Evolutionary conservation across 2,113 vertebrate species (phyloP).

Genomic region (Podarcis cretensis): DNA sequence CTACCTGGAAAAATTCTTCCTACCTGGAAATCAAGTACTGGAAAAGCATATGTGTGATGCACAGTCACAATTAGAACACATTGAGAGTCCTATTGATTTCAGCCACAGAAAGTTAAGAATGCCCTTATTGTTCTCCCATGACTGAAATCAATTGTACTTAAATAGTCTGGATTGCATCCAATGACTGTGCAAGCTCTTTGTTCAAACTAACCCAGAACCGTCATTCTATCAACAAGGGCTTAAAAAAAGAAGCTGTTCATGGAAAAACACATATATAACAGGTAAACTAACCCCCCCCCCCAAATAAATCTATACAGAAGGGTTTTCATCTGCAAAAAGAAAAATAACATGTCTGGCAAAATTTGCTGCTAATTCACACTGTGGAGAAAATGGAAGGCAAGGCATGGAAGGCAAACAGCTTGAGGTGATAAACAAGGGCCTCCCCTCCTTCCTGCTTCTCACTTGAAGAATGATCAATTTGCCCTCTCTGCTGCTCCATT

Average conservation of each 20-base stretch:
- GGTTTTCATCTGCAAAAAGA: background rate
- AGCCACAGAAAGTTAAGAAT: background rate
- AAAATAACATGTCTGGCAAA: background rate
- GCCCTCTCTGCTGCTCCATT: background rate
- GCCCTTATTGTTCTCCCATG: background rate
- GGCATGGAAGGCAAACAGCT: background rate
- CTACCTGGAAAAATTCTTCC: background rate
- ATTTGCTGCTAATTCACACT: background rate
- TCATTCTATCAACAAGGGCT: background rate
- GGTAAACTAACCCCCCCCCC: background rate
- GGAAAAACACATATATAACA: background rate
- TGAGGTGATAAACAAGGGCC: background rate
- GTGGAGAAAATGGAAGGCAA: background rate
- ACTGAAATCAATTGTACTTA: background rate
- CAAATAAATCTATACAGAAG: background rate
- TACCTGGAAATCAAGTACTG: background rate
- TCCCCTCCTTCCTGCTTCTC: background rate
- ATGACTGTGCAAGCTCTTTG: background rate
- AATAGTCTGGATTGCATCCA: background rate
- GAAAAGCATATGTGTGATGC: background rate
- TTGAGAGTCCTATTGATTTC: background rate
- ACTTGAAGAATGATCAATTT: constrained; percentile 12
- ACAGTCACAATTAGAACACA: background rate
- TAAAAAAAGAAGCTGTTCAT: background rate
- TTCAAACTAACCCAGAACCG: background rate